Evolutionary conservation across 2,113 vertebrate genomes (phyloP), one percentile per base, ranked within the genome.

Genomic region (Corythaixoides concolor): DNA sequence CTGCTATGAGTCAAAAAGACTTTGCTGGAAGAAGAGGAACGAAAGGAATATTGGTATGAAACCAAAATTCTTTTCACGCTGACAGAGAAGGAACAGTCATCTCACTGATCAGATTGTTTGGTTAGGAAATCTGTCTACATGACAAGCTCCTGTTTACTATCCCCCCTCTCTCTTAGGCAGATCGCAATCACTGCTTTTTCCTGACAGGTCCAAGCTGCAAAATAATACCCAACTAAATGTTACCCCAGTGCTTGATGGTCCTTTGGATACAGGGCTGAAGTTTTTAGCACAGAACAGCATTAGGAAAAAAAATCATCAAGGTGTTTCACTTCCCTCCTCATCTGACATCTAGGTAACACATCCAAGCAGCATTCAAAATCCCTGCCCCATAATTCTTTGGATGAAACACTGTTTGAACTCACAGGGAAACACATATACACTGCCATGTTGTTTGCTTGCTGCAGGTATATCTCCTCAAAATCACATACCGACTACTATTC

Each of bases 381-480:
- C 33, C 12, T 1, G 0, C 26, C 26, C 69, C 11, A 1, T 6
- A 8, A 13, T 45, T 28, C 64, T 59, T 27, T n/a, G 33, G n/a
- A 5, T 6, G 49, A 32, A 41, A 9, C 9, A 17, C 49, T 49
- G 17, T 39, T 32, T n/a, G 37, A 78, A 22, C 41, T 67, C 59
- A 8, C n/a, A 26, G 28, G n/a, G 26, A 67, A 87, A 22, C 47
- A 33, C 23, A 2, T 5, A 14, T 5, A 15, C 27, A 28, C 12
- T 8, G 62, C n/a, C 12, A 2, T 7, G 26, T 2, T n/a, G 15
- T 53, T 59, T n/a, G 5, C 45, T 58, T 76, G 43, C 68, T 81
- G 63, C 21, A 28, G 32, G 23, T 26, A 3, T 5, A 6, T 32
- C 30, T 35, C 35, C 82, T 76, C 43, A 49, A 33, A 76, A 23